These are phyloP conservation scores for Antitype chi DNA, from an alignment of 2,888 invertebrate genomes.

Conservation along the genomic window DNA sequence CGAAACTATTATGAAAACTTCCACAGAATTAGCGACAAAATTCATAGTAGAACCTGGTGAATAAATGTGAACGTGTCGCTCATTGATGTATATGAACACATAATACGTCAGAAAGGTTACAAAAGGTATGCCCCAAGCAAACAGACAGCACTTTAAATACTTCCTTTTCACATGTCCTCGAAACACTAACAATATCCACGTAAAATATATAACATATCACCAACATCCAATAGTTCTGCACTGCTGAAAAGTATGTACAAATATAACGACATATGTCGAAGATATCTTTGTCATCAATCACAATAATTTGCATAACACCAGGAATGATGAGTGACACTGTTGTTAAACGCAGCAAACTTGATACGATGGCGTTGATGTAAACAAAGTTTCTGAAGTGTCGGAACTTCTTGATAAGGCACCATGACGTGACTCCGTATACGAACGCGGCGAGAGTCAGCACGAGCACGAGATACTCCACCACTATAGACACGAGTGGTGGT, in stretches of 20 bases:
- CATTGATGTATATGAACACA: conserved; percentile 38
- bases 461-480: conserved; percentile 47
- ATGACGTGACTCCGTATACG: conserved; percentile 40
- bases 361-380: conserved; percentile 38
- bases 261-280: conserved; percentile 50
- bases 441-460: conserved; percentile 43
- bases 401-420: conserved; percentile 48
- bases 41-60: not conserved
- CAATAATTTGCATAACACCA: conserved; percentile 38
- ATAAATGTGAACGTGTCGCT: not conserved
- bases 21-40: conserved; percentile 31
- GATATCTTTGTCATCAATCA: conserved; percentile 44
- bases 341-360: conserved; percentile 36
- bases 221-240: conserved; percentile 56
- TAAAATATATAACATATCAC: conserved; percentile 57
- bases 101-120: conserved; percentile 40
- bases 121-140: conserved; percentile 55
- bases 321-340: conserved; percentile 50
- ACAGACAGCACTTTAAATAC: conserved; percentile 47
- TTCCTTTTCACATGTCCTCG: conserved; percentile 44
- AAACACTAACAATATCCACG: conserved; percentile 55
- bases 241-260: conserved; percentile 48
- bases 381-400: conserved; percentile 51
- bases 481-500: conserved; percentile 37
- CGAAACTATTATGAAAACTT: conserved; percentile 48